Base-by-base conservation (phyloP, 2,888 invertebrate species). In the Morinoia aosen region DNA sequence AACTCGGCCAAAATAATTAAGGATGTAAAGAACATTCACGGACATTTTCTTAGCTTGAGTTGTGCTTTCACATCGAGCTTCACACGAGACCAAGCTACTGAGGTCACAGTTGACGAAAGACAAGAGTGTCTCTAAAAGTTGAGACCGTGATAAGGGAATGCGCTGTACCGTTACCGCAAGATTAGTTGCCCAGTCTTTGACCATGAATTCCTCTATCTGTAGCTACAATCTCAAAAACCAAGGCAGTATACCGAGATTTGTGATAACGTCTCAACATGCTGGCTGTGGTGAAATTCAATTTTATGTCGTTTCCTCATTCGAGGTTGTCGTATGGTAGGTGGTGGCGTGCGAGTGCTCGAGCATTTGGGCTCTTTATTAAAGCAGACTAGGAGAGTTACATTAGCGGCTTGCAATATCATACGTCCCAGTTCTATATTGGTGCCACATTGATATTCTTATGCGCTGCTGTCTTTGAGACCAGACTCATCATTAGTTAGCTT, bases 1-100 rank as follows among this genome's bases (percentile, higher is more conserved):
- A 93, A 93, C 93, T 93, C 93, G 58, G 93, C 93, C 93, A 93
- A 93, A 93, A 93, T 93, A 93, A 93, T 93, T 93, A 93, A 93
- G 93, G 93, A 93, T 93, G 93, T 93, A 93, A 93, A 93, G 93
- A 93, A 93, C 93, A 57, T 93, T 93, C 93, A 93, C 56, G 93
- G 57, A 93, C 93, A 93, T 93, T 93, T 93, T 93, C 93, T 93
- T 93, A 93, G 93, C 93, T 93, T 93, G 93, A 93, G 93, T 93
- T 93, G 93, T 93, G 93, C 93, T 57, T 93, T 58, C 93, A 93
- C 93, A 93, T 93, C 48, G 12, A 93, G 93, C 56, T 33, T 57
- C 90, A 90, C 33, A 33, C 93, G 4, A 57, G 39, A 57, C 40
- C n/a, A 33, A 48, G 56, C 93, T 48, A 57, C 93, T 57, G 57